Evolutionary conservation across 2,797 vertebrate species (phyloP), one percentile per base, ranked within the genome.

Genomic region (Allobates femoralis): DNA sequence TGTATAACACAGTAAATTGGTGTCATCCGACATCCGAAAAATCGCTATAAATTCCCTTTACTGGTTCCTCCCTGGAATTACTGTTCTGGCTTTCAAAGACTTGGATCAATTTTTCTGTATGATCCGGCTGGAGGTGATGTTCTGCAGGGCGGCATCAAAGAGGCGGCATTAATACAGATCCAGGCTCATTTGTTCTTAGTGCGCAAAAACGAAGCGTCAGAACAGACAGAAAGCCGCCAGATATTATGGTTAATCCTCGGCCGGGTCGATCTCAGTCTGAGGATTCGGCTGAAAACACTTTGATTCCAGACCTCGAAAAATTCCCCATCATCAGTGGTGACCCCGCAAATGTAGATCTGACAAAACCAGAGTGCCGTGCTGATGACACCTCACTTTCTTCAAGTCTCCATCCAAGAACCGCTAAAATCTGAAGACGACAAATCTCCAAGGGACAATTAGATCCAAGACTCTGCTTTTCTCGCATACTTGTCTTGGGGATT

Each of bases 281-380:
- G 37, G 46, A 50, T 56, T 79, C 67, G 32, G 69, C 37, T 14
- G 6, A 56, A 74, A 32, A 81, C 18, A 37, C 78, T 77, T 67
- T 82, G 41, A 81, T 76, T 86, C 79, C 55, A 66, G 16, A n/a
- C 3, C 37, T 58, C 41, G 46, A n/a, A 82, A 66, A 64, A 51
- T 64, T 46, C 37, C 23, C 32, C 5, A 26, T 79, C 85, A 82
- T 86, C 85, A 77, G 85, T 28, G 67, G 5, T 69, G 85, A 83
- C 85, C 85, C 85, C 26, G 73, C 32, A 30, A 83, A 67, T 60
- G 60, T 30, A 77, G 58, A 69, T 21, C 30, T 50, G 73, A 83
- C 73, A 51, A 76, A 60, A 11, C 8, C 28, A 3, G 23, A 55
- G 74, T n/a, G 21, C 14, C 26, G 12, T 3, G n/a, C 28, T 86